phyloP scores from a whole-genome alignment of 1,140 invertebrate genomes.

The Trichonephila clavata region DNA sequence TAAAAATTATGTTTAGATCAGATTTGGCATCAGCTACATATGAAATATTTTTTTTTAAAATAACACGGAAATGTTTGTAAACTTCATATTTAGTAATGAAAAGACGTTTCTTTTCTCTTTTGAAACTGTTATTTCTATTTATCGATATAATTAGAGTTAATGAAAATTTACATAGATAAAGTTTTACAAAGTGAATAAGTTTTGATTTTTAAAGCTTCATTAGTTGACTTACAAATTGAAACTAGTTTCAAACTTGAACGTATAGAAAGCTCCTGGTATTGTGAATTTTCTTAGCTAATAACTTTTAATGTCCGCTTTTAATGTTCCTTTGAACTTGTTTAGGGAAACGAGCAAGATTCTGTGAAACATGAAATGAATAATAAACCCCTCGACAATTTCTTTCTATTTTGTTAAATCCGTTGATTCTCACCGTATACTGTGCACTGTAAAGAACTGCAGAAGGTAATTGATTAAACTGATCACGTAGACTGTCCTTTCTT shows the following conservation, averaged over 20 bases:
- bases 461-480: constrained; percentile 46
- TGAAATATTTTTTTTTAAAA: too few relatives aligned
- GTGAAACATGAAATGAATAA: constrained; percentile 35
- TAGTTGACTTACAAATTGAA: too few relatives aligned
- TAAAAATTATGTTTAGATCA: too few relatives aligned
- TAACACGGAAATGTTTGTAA: too few relatives aligned
- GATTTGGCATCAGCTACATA: too few relatives aligned
- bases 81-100: too few relatives aligned
- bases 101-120: too few relatives aligned
- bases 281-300: background rate
- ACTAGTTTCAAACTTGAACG: background rate
- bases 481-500: constrained; percentile 51
- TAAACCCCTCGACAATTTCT: constrained; percentile 18
- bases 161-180: too few relatives aligned
- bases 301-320: constrained; percentile 16
- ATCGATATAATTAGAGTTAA: too few relatives aligned
- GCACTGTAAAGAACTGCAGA: background rate
- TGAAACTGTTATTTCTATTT: too few relatives aligned
- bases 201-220: too few relatives aligned
- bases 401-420: constrained; percentile 39
- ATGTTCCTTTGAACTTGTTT: constrained; percentile 10
- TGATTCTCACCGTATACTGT: constrained; percentile 43
- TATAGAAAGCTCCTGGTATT: background rate
- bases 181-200: too few relatives aligned
- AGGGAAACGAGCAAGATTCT: background rate